phyloP scores from a whole-genome alignment of 1,140 invertebrate genomes.

The Eriocheir sinensis region DNA sequence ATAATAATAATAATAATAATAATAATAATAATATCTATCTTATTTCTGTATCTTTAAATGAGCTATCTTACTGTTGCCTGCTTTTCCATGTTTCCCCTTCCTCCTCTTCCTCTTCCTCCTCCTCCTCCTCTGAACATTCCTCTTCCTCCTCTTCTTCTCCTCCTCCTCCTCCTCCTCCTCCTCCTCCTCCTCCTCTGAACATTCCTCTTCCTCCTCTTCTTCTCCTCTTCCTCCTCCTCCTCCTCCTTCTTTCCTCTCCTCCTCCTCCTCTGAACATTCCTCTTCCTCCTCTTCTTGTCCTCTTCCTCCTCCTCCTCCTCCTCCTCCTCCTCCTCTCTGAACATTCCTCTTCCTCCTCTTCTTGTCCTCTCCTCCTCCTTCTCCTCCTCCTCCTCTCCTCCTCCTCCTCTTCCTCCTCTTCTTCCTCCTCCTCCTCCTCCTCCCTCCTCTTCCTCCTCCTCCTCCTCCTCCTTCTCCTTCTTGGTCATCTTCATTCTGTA shows the following conservation, averaged over 20 bases:
- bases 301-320: background rate
- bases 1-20: no score
- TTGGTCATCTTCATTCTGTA: background rate
- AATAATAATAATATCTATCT: background rate
- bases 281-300: background rate
- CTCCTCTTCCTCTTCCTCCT: background rate
- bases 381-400: constrained; percentile 28
- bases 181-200: constrained; percentile 25
- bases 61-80: background rate
- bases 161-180: background rate
- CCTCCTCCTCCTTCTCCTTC: no score
- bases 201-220: background rate
- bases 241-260: background rate
- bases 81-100: background rate
- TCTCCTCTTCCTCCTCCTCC: background rate
- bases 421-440: background rate
- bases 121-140: no score
- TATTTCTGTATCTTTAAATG: background rate
- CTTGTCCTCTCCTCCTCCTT: constrained; percentile 43
- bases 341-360: constrained; percentile 14
- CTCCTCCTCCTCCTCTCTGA: background rate
- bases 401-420: background rate
- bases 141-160: background rate
- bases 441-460: no score
- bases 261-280: constrained; percentile 43